Evolutionary conservation across 2,113 vertebrate genomes (phyloP).

Genomic region (Uria lomvia): DNA sequence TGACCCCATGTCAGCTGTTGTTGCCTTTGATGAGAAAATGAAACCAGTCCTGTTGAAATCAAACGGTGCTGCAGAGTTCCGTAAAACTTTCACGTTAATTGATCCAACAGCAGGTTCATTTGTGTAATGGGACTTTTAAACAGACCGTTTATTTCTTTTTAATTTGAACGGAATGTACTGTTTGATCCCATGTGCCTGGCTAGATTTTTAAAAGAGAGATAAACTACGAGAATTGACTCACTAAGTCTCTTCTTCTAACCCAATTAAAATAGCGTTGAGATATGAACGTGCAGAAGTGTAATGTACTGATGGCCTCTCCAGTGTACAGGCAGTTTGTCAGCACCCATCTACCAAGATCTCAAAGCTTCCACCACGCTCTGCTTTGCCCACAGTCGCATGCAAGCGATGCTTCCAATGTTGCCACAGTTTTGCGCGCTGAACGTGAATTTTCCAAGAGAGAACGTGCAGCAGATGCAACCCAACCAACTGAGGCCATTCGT

Average conservation of each 20-base stretch:
- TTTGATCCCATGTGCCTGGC: conserved; percentile 47
- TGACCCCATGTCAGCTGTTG: background rate
- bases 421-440: background rate
- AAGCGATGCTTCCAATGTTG: background rate
- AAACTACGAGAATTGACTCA: background rate
- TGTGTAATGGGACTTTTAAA: conserved; percentile 57
- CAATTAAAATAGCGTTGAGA: conserved; percentile 10
- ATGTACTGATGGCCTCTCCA: background rate
- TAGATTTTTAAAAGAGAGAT: conserved; percentile 47
- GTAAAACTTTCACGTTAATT: conserved; percentile 50
- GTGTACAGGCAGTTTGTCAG: background rate
- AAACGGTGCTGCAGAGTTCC: background rate
- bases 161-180: conserved; percentile 59
- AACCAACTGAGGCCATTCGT: background rate
- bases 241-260: background rate
- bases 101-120: conserved; percentile 41
- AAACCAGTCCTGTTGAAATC: background rate
- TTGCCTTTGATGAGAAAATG: background rate
- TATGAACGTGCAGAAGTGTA: background rate
- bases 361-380: background rate
- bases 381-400: background rate
- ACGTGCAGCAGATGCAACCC: background rate
- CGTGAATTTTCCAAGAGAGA: background rate
- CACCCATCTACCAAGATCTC: background rate
- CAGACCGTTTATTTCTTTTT: conserved; percentile 64